Conservation (phyloP, 2,113 vertebrate species). For the Acinonyx jubatus region DNA sequence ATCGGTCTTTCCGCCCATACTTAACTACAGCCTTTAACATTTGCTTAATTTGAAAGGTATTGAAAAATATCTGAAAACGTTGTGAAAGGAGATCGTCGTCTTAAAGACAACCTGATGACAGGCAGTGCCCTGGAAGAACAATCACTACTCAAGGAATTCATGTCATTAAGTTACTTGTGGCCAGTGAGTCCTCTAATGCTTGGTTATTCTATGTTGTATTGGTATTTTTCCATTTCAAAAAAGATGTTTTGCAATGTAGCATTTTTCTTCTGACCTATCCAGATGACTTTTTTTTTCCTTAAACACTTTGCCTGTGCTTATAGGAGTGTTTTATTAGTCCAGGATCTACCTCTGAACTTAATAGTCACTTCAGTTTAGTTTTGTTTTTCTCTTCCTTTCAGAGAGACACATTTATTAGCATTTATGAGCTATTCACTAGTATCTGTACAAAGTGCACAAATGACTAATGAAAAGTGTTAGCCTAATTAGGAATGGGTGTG, state of each 20-base stretch:
- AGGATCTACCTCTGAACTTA: background rate
- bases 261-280: background rate
- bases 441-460: background rate
- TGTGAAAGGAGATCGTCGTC: background rate
- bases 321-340: background rate
- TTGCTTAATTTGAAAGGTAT: background rate
- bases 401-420: conserved; percentile 22
- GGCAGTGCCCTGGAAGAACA: background rate
- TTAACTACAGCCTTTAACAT: background rate
- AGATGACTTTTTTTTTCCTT: background rate
- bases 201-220: background rate
- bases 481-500: conserved; percentile 18
- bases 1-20: background rate
- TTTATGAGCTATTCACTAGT: conserved; percentile 15
- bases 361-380: background rate
- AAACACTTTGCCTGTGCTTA: background rate
- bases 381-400: background rate
- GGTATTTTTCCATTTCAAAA: background rate
- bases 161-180: background rate
- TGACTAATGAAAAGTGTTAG: conserved; percentile 53
- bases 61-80: background rate
- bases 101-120: background rate
- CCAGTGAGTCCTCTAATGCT: background rate
- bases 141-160: background rate
- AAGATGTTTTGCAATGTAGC: background rate